Percentiles rank a stretch among this genome's conserved stretches.
phyloP scores from a whole-genome alignment of 1,140 invertebrate genomes.

The Archivesica marissinica region DNA sequence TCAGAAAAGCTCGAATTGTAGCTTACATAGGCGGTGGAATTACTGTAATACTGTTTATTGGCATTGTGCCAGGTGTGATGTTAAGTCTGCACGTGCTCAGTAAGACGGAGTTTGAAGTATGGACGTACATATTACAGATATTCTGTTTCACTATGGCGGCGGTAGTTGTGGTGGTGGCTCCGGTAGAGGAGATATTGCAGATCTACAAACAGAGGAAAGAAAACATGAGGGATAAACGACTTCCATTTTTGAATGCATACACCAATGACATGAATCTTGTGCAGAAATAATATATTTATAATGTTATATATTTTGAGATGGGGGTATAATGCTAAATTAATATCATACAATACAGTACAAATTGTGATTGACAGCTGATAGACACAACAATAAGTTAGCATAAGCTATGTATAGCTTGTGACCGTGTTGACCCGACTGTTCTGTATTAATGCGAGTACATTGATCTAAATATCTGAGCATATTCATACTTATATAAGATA shows the following conservation, averaged over 20 bases:
- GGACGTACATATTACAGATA: slow-evolving; percentile 68
- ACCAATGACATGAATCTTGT: slow-evolving; percentile 14
- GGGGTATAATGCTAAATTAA: no score
- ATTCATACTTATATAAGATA: no score
- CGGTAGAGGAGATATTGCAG: slow-evolving; percentile 71
- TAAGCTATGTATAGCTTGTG: no score
- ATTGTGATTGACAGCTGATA: no score
- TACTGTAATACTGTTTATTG: slow-evolving; percentile 65
- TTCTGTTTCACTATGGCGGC: slow-evolving; percentile 71
- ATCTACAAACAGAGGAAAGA: slow-evolving; percentile 59
- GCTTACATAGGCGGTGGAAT: slow-evolving; percentile 72
- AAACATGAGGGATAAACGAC: slow-evolving; percentile 58
- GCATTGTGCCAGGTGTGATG: slow-evolving; percentile 74
- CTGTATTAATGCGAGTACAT: no score
- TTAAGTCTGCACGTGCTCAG: slow-evolving; percentile 70
- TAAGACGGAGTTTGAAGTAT: slow-evolving; percentile 65
- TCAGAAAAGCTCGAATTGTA: slow-evolving; percentile 67
- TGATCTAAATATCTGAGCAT: no score
- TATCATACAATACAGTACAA: no score
- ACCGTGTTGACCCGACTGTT: no score
- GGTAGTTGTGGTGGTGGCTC: slow-evolving; percentile 71
- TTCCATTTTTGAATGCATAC: not conserved
- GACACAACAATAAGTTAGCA: no score
- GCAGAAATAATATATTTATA: not conserved
- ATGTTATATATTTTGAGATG: no score